Conservation (phyloP, 37 sponge, comb jelly and placozoan species). For the Corticium candelabrum region DNA sequence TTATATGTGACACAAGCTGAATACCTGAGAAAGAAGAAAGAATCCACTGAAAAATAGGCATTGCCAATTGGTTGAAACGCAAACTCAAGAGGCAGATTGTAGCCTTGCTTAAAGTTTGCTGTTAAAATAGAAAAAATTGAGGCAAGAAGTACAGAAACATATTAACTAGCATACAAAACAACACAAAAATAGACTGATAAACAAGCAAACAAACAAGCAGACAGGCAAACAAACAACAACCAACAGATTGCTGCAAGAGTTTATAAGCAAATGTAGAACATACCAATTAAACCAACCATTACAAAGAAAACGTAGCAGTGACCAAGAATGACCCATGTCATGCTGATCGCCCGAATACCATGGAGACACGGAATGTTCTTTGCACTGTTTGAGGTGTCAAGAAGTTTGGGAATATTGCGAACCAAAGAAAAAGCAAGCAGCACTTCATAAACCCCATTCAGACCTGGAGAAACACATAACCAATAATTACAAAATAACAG, state of each 20-base stretch:
- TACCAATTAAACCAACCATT: background rate
- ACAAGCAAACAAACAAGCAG: too few species aligned
- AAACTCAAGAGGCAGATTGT: too few species aligned
- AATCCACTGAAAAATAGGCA: background rate
- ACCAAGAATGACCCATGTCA: slow-evolving; percentile 67
- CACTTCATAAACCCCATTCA: too few species aligned
- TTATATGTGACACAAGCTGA: too few species aligned
- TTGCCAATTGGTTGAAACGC: background rate
- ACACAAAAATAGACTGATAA: too few species aligned
- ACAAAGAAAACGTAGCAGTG: slow-evolving; percentile 29
- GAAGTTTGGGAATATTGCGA: background rate
- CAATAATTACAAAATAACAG: too few species aligned
- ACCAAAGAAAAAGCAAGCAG: background rate
- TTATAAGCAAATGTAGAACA: background rate
- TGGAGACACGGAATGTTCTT: slow-evolving; percentile 48
- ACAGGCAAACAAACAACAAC: too few species aligned
- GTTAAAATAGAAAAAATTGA: background rate
- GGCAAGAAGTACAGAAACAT: too few species aligned
- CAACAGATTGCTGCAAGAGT: too few species aligned
- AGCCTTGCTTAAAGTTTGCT: background rate
- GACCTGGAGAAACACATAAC: too few species aligned
- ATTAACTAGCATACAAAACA: too few species aligned
- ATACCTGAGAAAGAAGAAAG: slow-evolving; percentile 49
- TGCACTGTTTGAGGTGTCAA: background rate
- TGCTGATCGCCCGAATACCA: slow-evolving; percentile 63